phyloP scores from a whole-genome alignment of 2,888 invertebrate genomes.

The Chromoteleia sp. region DNA sequence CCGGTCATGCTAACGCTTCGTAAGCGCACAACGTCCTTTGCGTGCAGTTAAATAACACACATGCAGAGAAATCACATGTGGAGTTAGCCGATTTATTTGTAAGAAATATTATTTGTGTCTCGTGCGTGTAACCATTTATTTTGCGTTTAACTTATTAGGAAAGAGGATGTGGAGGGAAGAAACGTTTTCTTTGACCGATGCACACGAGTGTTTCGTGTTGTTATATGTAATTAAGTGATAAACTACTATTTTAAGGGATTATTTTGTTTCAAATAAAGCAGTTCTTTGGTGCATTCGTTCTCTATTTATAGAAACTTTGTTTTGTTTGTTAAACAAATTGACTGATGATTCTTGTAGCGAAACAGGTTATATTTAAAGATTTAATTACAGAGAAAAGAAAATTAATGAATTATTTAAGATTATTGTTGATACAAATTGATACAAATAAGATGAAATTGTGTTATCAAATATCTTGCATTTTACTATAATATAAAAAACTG shows the following conservation, averaged over 20 bases:
- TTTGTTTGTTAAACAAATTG: neutral
- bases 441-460: neutral
- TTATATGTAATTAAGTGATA: neutral
- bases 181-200: slow-evolving; percentile 1
- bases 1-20: slow-evolving; percentile 17
- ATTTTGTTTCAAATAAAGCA: slow-evolving; percentile 1
- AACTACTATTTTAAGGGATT: slow-evolving; percentile 9
- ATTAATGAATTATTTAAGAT: neutral
- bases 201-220: neutral
- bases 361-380: neutral
- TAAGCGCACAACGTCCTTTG: slow-evolving; percentile 31
- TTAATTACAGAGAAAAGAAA: neutral
- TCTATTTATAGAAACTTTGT: neutral
- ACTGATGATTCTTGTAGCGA: neutral
- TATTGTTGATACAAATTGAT: slow-evolving; percentile 1
- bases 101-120: slow-evolving; percentile 16
- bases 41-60: slow-evolving; percentile 30
- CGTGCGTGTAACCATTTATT: slow-evolving; percentile 7
- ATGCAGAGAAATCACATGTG: slow-evolving; percentile 16
- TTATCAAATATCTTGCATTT: too few species aligned
- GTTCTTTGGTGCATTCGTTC: neutral
- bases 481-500: too few species aligned
- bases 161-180: slow-evolving; percentile 5
- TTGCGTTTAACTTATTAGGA: slow-evolving; percentile 9
- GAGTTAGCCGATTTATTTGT: slow-evolving; percentile 18